phyloP scores from a whole-genome alignment of 2,113 vertebrate genomes.

The Atlantisia rogersi region DNA sequence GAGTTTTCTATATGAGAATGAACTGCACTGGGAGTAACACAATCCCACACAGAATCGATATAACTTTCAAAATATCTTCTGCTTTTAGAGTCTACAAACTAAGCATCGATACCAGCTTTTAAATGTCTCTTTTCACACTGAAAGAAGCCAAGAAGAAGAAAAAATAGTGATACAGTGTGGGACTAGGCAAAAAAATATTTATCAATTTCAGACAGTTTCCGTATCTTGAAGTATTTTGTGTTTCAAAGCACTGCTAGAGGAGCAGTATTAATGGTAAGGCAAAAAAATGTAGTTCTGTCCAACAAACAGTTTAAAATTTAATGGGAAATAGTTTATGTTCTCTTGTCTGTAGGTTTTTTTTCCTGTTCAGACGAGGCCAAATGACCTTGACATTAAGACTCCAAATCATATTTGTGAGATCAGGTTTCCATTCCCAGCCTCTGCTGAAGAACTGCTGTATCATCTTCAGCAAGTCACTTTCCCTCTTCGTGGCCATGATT shows the following conservation, averaged over 20 bases:
- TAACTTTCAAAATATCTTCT: not conserved
- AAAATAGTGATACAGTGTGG: not conserved
- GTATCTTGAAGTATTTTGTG: not conserved
- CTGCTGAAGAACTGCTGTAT: not conserved
- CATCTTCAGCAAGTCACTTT: not conserved
- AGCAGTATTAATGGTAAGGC: not conserved
- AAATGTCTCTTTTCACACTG: not conserved
- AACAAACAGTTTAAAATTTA: not conserved
- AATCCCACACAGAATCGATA: not conserved
- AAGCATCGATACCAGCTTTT: not conserved
- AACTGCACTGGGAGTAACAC: not conserved
- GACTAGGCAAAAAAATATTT: not conserved
- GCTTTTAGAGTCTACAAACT: not conserved
- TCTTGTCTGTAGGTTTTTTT: not conserved
- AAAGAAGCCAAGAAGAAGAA: not conserved
- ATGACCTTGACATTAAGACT: conserved; percentile 5
- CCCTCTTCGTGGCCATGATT: not conserved
- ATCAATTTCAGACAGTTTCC: not conserved
- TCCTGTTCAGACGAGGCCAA: not conserved
- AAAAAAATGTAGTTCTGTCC: not conserved
- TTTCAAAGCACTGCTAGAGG: not conserved
- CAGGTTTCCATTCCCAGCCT: not conserved
- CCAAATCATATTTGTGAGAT: not conserved
- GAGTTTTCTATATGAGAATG: not conserved
- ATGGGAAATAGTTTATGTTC: not conserved